These are phyloP conservation scores for Coracopsis vasa DNA, from an alignment of 2,113 vertebrate species.

Conservation along the genomic window DNA sequence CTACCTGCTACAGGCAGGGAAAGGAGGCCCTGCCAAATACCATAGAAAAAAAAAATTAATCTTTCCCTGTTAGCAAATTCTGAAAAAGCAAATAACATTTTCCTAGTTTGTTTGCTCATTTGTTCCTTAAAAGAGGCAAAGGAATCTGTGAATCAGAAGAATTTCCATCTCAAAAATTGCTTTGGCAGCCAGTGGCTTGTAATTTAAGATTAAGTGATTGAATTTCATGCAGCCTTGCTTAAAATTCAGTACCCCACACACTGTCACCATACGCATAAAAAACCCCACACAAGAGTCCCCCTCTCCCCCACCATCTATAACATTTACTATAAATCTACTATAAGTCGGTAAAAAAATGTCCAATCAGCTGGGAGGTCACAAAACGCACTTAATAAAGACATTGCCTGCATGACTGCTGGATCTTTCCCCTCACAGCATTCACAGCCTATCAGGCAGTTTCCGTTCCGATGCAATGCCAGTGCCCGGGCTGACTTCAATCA, in stretches of 20 bases:
- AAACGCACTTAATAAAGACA: constrained; percentile 31
- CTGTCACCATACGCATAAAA: background rate
- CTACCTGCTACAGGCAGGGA: constrained; percentile 84
- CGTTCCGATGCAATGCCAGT: background rate
- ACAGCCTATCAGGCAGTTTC: constrained; percentile 19
- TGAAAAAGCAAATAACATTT: constrained; percentile 61
- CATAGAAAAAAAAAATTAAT: constrained; percentile 70
- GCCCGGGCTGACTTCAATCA: constrained; percentile 40
- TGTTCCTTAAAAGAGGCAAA: constrained; percentile 40
- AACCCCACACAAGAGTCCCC: background rate
- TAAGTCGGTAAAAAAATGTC: background rate
- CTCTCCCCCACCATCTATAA: background rate
- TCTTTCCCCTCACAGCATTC: background rate
- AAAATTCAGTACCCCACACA: constrained; percentile 31
- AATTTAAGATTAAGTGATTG: constrained; percentile 59
- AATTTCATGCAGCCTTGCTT: constrained; percentile 49
- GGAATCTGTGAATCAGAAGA: constrained; percentile 30
- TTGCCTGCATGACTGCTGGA: background rate
- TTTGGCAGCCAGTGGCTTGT: constrained; percentile 51
- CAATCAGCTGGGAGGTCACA: constrained; percentile 32
- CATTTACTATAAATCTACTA: background rate
- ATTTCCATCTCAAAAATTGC: constrained; percentile 54
- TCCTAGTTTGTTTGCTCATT: constrained; percentile 37
- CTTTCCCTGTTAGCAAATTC: constrained; percentile 77
- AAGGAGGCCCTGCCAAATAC: constrained; percentile 80